Evolutionary conservation across 2,797 vertebrate genomes (phyloP).

Genomic region (Chrysocyon brachyurus): DNA sequence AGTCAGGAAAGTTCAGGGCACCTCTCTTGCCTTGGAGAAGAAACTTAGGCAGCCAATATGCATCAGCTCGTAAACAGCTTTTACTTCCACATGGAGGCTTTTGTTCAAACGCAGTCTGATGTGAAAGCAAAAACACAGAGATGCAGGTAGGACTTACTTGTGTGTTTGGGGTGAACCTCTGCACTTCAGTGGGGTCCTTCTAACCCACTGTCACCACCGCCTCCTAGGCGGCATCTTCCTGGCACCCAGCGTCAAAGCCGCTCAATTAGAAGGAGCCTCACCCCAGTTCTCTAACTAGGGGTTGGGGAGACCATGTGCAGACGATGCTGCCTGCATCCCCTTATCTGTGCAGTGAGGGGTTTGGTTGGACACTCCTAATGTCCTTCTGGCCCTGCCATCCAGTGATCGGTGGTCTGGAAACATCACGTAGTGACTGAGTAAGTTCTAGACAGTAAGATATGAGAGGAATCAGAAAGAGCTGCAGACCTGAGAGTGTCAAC

Average conservation of each 20-base stretch:
- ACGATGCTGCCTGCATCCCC: not conserved
- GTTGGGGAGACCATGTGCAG: not conserved
- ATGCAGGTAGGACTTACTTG: not conserved
- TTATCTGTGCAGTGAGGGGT: not conserved
- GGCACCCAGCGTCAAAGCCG: not conserved
- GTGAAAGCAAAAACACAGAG: not conserved
- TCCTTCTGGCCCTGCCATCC: not conserved
- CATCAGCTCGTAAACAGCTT: not conserved
- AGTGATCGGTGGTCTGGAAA: not conserved
- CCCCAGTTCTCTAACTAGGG: not conserved
- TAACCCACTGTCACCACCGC: rapidly evolving
- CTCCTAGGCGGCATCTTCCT: not conserved
- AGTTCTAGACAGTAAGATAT: not conserved
- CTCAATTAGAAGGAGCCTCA: not conserved
- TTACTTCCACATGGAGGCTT: not conserved
- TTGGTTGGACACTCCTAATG: not conserved
- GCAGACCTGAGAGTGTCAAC: too few species aligned
- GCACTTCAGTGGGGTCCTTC: not conserved
- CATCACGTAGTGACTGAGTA: not conserved
- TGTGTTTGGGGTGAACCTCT: not conserved
- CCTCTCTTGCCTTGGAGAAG: not conserved
- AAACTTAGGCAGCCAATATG: not conserved
- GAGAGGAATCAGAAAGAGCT: not conserved
- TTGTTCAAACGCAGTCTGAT: not conserved
- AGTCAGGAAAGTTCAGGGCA: not conserved